Percentiles rank a stretch among this genome's conserved stretches.
Evolutionary conservation across 2,888 invertebrate genomes (phyloP).

Genomic region (Poecilus cupreus): DNA sequence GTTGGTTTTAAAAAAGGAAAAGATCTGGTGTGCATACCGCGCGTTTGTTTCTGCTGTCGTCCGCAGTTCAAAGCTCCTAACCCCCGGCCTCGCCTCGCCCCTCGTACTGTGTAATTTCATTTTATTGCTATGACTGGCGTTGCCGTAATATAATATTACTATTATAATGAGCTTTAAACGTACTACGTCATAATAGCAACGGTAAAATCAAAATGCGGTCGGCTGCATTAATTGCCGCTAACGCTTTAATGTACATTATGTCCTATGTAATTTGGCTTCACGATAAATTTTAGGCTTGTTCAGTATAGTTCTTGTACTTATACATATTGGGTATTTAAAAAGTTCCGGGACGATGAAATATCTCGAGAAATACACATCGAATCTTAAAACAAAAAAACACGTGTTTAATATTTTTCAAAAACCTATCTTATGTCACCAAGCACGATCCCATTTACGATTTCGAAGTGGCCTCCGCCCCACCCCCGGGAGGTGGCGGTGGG

Average conservation of each 20-base stretch:
- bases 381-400: too few species aligned
- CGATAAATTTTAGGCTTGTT: slow-evolving; percentile 1
- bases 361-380: too few species aligned
- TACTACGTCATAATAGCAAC: slow-evolving; percentile 27
- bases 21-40: neutral
- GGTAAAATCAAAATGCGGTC: slow-evolving; percentile 48
- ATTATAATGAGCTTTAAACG: slow-evolving; percentile 50
- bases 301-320: neutral
- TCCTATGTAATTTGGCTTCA: neutral
- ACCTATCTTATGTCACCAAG: too few species aligned
- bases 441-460: too few species aligned
- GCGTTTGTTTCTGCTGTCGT: slow-evolving; percentile 41
- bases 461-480: too few species aligned
- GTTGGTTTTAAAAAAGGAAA: slow-evolving; percentile 32
- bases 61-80: slow-evolving; percentile 6
- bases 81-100: neutral
- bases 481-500: too few species aligned
- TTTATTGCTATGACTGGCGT: neutral
- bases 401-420: too few species aligned
- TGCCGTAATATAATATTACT: slow-evolving; percentile 41
- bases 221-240: slow-evolving; percentile 18
- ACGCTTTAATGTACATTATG: slow-evolving; percentile 35
- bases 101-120: neutral
- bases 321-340: too few species aligned
- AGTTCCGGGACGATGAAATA: too few species aligned